Percentiles rank a stretch among this genome's conserved stretches.
Conservation (phyloP, 2,113 vertebrate genomes). For the Pterocles gutturalis region DNA sequence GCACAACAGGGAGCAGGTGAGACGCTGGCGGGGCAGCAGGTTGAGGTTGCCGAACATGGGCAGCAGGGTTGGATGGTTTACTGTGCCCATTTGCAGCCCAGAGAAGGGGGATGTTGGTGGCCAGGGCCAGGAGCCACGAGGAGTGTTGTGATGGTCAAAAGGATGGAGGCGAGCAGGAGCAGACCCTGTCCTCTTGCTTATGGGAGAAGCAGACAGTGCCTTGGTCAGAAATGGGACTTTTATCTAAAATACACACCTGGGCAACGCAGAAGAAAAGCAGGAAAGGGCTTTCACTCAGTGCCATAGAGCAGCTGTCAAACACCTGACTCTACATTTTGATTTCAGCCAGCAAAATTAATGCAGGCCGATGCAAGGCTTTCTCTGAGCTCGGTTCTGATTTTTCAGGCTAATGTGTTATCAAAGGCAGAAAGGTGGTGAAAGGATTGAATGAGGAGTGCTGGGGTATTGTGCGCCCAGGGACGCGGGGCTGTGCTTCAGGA, state of each 20-base stretch:
- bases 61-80: not conserved
- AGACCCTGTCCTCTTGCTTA: not conserved
- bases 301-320: not conserved
- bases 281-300: not conserved
- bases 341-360: not conserved
- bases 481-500: not conserved
- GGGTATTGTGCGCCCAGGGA: not conserved
- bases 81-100: rapidly evolving
- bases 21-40: not conserved
- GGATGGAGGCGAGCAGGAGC: not conserved
- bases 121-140: not conserved
- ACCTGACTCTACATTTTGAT: not conserved
- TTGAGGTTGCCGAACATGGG: rapidly evolving
- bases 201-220: rapidly evolving
- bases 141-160: not conserved
- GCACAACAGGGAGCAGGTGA: rapidly evolving
- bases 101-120: rapidly evolving
- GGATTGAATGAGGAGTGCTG: not conserved
- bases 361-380: not conserved
- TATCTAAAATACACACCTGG: not conserved
- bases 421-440: not conserved
- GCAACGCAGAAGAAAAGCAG: not conserved
- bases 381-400: not conserved
- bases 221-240: not conserved
- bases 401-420: not conserved